A percentile compares a stretch with the other conserved stretches of the same genome.
Evolutionary conservation across 2,113 vertebrate species (phyloP).

Genomic region (Tragelaphus imberbis): DNA sequence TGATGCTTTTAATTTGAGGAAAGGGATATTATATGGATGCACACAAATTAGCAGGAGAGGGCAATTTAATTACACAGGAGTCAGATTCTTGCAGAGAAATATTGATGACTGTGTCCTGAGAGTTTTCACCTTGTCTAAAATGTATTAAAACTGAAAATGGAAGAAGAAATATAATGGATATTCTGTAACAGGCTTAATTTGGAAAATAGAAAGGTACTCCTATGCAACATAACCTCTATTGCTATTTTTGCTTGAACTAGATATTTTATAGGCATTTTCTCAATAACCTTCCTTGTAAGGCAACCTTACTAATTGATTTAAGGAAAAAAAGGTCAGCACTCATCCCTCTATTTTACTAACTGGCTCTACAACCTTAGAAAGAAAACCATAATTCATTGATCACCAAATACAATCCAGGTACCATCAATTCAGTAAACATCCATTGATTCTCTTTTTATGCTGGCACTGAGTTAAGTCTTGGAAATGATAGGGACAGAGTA

Average conservation of each 20-base stretch:
- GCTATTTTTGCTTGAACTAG: slow-evolving; percentile 9
- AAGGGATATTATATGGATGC: not conserved
- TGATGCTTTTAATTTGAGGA: slow-evolving; percentile 29
- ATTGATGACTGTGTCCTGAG: slow-evolving; percentile 23
- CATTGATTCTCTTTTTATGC: not conserved
- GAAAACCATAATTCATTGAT: not conserved
- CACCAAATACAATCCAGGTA: not conserved
- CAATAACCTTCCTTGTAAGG: slow-evolving; percentile 2
- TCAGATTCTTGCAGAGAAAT: slow-evolving; percentile 19
- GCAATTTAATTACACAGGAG: slow-evolving; percentile 62
- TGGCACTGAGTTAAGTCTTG: not conserved
- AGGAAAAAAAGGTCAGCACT: not conserved
- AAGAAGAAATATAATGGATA: not conserved
- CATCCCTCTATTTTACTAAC: not conserved
- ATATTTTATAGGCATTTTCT: slow-evolving; percentile 26
- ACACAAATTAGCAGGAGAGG: slow-evolving; percentile 51
- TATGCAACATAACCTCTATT: not conserved
- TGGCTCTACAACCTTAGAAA: not conserved
- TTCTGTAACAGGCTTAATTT: not conserved
- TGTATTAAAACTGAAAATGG: slow-evolving; percentile 6
- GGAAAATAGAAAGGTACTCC: not conserved
- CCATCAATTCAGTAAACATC: not conserved
- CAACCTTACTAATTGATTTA: not conserved
- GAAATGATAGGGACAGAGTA: not conserved
- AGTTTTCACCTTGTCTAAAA: not conserved